phyloP scores from a whole-genome alignment of 2,797 vertebrate species.

The Falco peregrinus region DNA sequence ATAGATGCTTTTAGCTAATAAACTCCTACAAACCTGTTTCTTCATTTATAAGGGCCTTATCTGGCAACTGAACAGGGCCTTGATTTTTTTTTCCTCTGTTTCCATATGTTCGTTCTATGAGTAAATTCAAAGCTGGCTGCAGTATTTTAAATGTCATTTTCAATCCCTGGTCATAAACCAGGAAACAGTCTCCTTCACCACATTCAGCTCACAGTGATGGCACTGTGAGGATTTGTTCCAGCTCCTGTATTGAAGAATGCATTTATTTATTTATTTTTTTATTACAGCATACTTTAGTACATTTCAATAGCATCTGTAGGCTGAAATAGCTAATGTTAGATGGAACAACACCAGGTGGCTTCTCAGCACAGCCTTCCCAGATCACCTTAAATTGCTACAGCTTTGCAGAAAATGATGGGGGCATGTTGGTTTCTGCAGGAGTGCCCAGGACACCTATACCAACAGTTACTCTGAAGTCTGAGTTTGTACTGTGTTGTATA shows the following conservation, averaged over 20 bases:
- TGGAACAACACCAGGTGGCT: background rate
- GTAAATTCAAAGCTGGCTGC: background rate
- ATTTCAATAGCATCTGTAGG: background rate
- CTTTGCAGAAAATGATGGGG: background rate
- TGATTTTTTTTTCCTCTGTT: background rate
- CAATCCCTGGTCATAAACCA: background rate
- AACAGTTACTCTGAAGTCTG: background rate
- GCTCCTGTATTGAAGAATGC: background rate
- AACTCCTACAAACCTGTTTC: background rate
- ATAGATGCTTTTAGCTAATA: background rate
- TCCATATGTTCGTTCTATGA: background rate
- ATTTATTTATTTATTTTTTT: background rate
- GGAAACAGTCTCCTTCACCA: background rate
- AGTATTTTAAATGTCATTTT: background rate
- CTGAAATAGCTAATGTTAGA: background rate
- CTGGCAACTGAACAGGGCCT: background rate
- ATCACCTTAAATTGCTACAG: background rate
- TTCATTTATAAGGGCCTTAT: background rate
- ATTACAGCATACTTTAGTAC: background rate
- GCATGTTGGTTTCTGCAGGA: background rate
- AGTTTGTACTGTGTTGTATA: rapidly evolving
- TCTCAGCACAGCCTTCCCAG: background rate
- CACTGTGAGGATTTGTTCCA: background rate
- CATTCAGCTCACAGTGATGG: background rate
- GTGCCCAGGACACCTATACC: background rate